phyloP scores from a whole-genome alignment of 1,140 invertebrate genomes.

The Varroa destructor region DNA sequence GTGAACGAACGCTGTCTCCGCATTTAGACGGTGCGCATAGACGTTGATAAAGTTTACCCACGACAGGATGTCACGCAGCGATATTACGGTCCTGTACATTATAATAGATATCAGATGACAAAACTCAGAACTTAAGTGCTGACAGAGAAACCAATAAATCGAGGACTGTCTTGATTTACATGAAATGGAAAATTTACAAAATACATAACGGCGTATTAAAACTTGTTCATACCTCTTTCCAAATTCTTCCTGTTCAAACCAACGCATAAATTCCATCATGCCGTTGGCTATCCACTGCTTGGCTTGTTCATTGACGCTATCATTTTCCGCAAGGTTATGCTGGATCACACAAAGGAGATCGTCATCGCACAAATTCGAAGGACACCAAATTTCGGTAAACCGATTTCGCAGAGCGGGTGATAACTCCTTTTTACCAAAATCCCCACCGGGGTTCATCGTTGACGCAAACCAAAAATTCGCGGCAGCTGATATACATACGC shows the following conservation, averaged over 20 bases:
- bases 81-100: constrained; percentile 14
- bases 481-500: constrained; percentile 54
- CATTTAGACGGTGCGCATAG: constrained; percentile 30
- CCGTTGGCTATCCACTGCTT: constrained; percentile 50
- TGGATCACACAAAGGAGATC: constrained; percentile 66
- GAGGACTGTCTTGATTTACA: background rate
- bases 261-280: constrained; percentile 65
- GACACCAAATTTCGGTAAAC: constrained; percentile 98
- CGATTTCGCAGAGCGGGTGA: constrained; percentile 93
- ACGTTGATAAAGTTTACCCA: constrained; percentile 83
- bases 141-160: constrained; percentile 32
- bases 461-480: constrained; percentile 77
- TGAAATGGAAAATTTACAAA: too few species aligned
- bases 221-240: constrained; percentile 48
- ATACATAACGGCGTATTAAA: too few species aligned
- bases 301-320: constrained; percentile 46
- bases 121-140: background rate
- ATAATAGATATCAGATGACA: too few species aligned
- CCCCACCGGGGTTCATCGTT: constrained; percentile 99
- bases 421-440: constrained; percentile 98
- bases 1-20: constrained; percentile 60
- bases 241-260: constrained; percentile 57
- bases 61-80: constrained; percentile 69
- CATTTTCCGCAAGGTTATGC: constrained; percentile 55
- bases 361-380: constrained; percentile 49